phyloP scores from a whole-genome alignment of 1,140 invertebrate genomes.

The Carcinoscorpius rotundicauda region DNA sequence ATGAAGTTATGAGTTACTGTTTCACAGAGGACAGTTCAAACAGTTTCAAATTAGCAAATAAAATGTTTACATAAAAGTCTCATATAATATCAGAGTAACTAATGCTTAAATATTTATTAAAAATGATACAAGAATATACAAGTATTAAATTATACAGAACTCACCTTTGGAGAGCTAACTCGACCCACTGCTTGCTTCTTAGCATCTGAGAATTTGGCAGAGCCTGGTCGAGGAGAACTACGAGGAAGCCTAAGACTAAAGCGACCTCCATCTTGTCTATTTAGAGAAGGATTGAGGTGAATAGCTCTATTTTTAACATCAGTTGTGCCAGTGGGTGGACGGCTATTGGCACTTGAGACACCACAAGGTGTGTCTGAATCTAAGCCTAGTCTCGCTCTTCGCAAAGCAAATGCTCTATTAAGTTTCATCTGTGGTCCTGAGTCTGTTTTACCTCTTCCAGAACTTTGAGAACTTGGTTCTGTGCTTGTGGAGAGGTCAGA shows the following conservation, averaged over 20 bases:
- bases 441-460: slow-evolving; percentile 7
- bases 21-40: too few relatives aligned
- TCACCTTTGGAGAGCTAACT: too few relatives aligned
- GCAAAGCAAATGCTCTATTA: slow-evolving; percentile 37
- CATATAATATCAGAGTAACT: too few relatives aligned
- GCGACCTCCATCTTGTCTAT: slow-evolving; percentile 21
- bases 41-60: too few relatives aligned
- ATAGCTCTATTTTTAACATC: not conserved
- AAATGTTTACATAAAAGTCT: too few relatives aligned
- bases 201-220: too few relatives aligned
- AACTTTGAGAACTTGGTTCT: slow-evolving; percentile 18
- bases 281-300: slow-evolving; percentile 2
- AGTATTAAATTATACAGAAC: not conserved
- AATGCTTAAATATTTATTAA: too few relatives aligned
- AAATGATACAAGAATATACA: not conserved
- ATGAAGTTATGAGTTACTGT: too few relatives aligned
- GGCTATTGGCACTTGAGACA: not conserved
- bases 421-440: slow-evolving; percentile 28
- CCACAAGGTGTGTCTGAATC: slow-evolving; percentile 18
- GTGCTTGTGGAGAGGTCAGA: slow-evolving; percentile 17
- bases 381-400: slow-evolving; percentile 33
- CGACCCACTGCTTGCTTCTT: too few relatives aligned
- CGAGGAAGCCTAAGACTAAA: slow-evolving; percentile 20
- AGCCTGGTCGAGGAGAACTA: not conserved
- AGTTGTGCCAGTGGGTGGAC: not conserved